Conservation (phyloP, 2,797 vertebrate genomes). For the Sarcophilus harrisii region DNA sequence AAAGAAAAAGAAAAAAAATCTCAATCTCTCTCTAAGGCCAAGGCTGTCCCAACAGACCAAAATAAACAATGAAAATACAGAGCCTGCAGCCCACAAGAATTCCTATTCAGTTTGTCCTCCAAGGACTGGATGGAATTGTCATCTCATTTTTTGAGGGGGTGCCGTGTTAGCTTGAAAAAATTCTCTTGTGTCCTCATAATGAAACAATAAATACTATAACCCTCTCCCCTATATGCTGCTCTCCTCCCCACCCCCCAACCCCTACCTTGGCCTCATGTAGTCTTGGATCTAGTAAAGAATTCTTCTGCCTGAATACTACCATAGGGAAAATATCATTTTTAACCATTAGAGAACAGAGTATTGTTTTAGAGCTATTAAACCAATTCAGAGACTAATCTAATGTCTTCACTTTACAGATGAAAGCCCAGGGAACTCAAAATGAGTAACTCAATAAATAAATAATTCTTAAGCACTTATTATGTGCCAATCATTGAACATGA, state of each 20-base stretch:
- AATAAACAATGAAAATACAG: conserved; percentile 22
- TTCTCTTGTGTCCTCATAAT: conserved; percentile 10
- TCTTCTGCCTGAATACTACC: conserved; percentile 3
- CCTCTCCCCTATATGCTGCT: neutral
- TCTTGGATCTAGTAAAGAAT: neutral
- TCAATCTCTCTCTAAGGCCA: conserved; percentile 23
- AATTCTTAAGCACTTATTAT: neutral
- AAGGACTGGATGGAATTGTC: conserved; percentile 36
- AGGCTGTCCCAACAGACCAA: neutral
- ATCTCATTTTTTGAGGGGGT: conserved; percentile 20
- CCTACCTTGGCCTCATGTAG: neutral
- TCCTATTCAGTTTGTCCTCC: neutral
- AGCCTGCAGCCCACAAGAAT: conserved; percentile 6
- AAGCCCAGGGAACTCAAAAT: neutral
- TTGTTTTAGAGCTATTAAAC: neutral
- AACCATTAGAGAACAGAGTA: conserved; percentile 19
- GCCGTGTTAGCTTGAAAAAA: conserved; percentile 17
- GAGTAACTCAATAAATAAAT: neutral
- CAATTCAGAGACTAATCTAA: neutral
- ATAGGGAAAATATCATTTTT: conserved; percentile 19
- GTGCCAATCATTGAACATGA: neutral
- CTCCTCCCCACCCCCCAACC: neutral
- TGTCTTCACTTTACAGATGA: neutral
- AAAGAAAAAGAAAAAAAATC: neutral
- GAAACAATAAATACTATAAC: conserved; percentile 30